Evolutionary conservation across 2,113 vertebrate genomes (phyloP).

Genomic region (Pachypanchax playfairii): DNA sequence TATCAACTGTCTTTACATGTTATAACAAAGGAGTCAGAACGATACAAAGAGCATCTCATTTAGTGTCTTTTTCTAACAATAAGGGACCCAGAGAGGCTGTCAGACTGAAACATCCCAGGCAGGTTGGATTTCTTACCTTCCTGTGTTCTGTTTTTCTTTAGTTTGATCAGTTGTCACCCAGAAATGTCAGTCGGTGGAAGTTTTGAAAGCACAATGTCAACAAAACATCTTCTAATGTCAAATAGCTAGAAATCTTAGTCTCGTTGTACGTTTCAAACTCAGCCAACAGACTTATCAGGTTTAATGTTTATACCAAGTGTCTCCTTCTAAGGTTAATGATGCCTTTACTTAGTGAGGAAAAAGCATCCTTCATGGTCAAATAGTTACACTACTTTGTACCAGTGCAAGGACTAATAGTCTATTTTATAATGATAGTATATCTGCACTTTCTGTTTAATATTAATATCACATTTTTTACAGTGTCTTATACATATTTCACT

Average conservation of each 20-base stretch:
- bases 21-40: background rate
- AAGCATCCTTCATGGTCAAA: slow-evolving; percentile 17
- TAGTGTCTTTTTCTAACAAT: background rate
- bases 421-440: background rate
- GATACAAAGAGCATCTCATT: background rate
- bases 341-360: slow-evolving; percentile 32
- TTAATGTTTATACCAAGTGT: slow-evolving; percentile 6
- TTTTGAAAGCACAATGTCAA: background rate
- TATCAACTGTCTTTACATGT: background rate
- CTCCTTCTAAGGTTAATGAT: slow-evolving; percentile 16
- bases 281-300: slow-evolving; percentile 5
- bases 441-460: slow-evolving; percentile 2
- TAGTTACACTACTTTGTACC: background rate
- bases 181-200: slow-evolving; percentile 2
- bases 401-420: background rate
- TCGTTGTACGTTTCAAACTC: no score
- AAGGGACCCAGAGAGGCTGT: background rate
- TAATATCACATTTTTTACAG: background rate
- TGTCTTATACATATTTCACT: no score
- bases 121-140: background rate
- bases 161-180: slow-evolving; percentile 18
- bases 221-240: background rate
- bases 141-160: background rate
- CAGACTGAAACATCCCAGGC: background rate
- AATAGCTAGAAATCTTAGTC: background rate